Base-by-base conservation (phyloP, 2,888 invertebrate species). In the Cyaniris semiargus region DNA sequence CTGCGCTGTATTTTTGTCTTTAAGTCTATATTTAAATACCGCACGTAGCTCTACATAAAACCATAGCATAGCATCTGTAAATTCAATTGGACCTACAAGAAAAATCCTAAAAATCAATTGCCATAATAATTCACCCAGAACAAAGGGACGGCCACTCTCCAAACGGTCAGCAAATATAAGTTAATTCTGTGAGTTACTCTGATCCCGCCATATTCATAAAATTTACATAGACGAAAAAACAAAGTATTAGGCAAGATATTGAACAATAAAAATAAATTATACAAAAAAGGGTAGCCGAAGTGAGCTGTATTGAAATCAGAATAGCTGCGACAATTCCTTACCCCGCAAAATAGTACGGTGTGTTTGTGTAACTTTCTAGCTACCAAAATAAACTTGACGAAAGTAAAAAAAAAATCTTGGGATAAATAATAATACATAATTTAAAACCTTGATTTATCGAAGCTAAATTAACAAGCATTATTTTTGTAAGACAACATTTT, bases 221-320 rank as follows among this genome's bases (percentile, higher is more conserved):
- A 74, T 74, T 48, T 27, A 23, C 74, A 74, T 74, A 53, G 74
- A 74, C 18, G 27, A 21, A 38, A 74, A 74, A 72, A 72, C 72
- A 72, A 72, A 72, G 72, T 72, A 72, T 72, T 44, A 72, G 74
- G 15, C 5, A 48, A 53, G 21, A 74, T 74, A 48, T 74, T 48
- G 78, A 38, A 75, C 71, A 72, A 78, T 79, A 80, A 79, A 80
- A 77, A 71, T 78, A 78, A 77, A 78, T 80, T 79, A 78, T 77
- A 78, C 38, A 76, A 77, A 79, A 78, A 74, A 77, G 76, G 78
- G 77, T 72, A 66, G 70, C 21, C 53, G 77, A 74, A 72, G 75
- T 70, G 76, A 76, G 79, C 74, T 53, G 74, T 80, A 79, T 80
- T 79, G 79, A 79, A 80, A 83, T 82, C 82, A 80, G 82, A 84